phyloP scores from a whole-genome alignment of 1,140 invertebrate genomes.

The Hycleus phaleratus region DNA sequence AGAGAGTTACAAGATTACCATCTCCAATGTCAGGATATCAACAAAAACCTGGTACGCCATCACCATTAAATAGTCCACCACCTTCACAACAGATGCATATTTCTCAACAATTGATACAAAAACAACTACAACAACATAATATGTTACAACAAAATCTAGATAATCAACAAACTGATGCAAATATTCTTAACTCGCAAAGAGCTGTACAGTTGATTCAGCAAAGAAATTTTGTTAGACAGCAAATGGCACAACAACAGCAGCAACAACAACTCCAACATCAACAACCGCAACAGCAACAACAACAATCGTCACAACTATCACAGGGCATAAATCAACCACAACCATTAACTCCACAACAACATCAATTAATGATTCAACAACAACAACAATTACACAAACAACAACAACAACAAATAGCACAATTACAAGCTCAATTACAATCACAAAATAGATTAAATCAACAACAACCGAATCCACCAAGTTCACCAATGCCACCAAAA shows the following conservation, averaged over 20 bases:
- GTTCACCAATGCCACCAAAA: constrained; percentile 48
- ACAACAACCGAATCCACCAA: constrained; percentile 40
- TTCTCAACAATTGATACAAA: constrained; percentile 36
- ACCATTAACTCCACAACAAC: constrained; percentile 44
- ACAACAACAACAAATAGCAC: constrained; percentile 48
- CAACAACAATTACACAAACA: constrained; percentile 43
- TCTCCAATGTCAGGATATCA: constrained; percentile 30
- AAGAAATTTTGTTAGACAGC: constrained; percentile 40
- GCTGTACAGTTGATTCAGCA: constrained; percentile 42
- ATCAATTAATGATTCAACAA: constrained; percentile 48
- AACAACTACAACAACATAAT: constrained; percentile 36
- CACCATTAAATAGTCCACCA: constrained; percentile 37
- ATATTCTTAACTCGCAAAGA: constrained; percentile 29
- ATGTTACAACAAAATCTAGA: constrained; percentile 24
- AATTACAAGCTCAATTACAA: constrained; percentile 40
- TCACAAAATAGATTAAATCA: constrained; percentile 37
- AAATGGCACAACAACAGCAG: constrained; percentile 30
- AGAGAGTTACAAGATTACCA: constrained; percentile 20
- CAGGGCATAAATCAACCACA: constrained; percentile 45
- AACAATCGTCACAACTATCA: constrained; percentile 39
- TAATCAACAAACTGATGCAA: constrained; percentile 17
- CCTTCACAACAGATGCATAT: constrained; percentile 30
- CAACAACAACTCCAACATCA: constrained; percentile 33
- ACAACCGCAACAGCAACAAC: constrained; percentile 45
- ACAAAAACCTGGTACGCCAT: constrained; percentile 35